Evolutionary conservation across 2,113 vertebrate genomes (phyloP).

Genomic region (zebrafish (Danio rerio)): DNA sequence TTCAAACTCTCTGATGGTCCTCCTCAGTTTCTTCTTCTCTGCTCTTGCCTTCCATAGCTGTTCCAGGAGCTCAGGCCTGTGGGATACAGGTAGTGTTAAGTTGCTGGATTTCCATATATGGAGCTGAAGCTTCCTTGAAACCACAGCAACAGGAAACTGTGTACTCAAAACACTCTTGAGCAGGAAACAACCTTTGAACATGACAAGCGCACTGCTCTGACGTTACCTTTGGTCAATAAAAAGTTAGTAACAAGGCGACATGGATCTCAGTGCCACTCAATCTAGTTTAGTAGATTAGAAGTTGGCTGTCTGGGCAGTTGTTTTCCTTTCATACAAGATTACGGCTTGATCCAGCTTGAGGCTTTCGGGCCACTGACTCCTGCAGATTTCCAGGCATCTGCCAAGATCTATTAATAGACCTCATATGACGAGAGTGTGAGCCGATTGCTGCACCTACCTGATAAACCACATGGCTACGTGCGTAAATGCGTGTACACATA

Average conservation of each 20-base stretch:
- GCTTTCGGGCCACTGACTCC: constrained; percentile 33
- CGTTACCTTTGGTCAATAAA: not conserved
- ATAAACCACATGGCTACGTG: not conserved
- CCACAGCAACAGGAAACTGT: not conserved
- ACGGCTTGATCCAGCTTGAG: constrained; percentile 43
- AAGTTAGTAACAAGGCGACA: constrained; percentile 27
- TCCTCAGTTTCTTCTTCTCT: constrained; percentile 96
- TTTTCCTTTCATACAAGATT: constrained; percentile 40
- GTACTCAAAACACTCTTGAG: constrained; percentile 7
- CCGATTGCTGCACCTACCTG: not conserved
- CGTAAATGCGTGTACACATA: not conserved
- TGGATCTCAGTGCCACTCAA: not conserved
- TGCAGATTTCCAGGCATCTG: not conserved
- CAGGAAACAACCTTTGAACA: not conserved
- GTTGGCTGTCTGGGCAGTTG: not conserved
- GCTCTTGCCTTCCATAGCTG: constrained; percentile 97
- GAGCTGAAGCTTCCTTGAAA: not conserved
- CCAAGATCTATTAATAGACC: constrained; percentile 32
- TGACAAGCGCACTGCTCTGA: not conserved
- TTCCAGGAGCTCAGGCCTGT: constrained; percentile 95
- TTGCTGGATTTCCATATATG: not conserved
- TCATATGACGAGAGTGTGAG: constrained; percentile 34
- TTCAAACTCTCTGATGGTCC: constrained; percentile 92
- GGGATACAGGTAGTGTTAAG: constrained; percentile 41
- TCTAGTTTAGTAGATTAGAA: not conserved